These are phyloP conservation scores for Petrocephalus microphthalmus DNA, from an alignment of 2,113 vertebrate species.

Conservation along the genomic window DNA sequence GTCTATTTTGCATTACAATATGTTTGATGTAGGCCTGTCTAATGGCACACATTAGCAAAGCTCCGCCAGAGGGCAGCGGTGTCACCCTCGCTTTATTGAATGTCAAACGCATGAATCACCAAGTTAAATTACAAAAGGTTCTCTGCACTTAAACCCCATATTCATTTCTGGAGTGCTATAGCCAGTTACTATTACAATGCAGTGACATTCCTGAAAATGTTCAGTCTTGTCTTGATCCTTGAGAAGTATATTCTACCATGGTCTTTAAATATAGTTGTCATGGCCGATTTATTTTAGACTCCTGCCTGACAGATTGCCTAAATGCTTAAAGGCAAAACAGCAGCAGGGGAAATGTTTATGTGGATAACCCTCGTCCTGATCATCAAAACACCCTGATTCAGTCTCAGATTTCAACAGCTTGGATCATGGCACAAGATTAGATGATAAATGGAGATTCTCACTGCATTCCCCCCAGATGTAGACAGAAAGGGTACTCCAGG, in stretches of 20 bases:
- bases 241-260: neutral
- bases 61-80: neutral
- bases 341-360: neutral
- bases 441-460: neutral
- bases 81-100: neutral
- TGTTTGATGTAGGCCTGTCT: neutral
- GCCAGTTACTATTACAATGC: neutral
- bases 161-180: neutral
- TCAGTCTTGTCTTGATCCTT: neutral
- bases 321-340: neutral
- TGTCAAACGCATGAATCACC: neutral
- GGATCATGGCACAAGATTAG: neutral
- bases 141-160: neutral
- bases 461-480: neutral
- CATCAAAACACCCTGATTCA: neutral
- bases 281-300: neutral
- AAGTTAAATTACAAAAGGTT: neutral
- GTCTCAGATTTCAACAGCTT: neutral
- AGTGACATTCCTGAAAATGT: neutral
- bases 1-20: neutral
- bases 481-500: neutral
- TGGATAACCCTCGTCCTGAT: neutral
- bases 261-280: neutral
- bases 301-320: neutral
- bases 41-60: neutral